Evolutionary conservation across 2,113 vertebrate species (phyloP).

Genomic region (Calidris pugnax): DNA sequence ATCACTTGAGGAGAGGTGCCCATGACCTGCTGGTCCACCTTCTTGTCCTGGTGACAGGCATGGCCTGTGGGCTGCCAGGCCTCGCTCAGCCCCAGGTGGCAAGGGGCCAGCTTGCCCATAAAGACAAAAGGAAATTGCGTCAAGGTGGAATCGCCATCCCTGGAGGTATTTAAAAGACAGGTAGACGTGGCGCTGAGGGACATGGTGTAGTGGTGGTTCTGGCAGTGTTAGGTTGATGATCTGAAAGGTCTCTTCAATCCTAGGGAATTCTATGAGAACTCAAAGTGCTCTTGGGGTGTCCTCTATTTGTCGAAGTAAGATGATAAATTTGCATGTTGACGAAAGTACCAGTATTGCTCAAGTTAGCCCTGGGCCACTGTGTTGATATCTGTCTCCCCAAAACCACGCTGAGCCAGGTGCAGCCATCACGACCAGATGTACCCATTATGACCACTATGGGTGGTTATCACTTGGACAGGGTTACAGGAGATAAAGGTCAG

Average conservation of each 20-base stretch:
- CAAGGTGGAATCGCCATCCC: neutral
- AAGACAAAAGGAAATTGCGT: neutral
- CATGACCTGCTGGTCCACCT: neutral
- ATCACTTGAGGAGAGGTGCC: fast-evolving
- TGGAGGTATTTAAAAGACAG: neutral
- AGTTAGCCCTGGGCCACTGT: neutral
- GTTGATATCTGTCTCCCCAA: neutral
- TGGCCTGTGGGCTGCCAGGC: neutral
- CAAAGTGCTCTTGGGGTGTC: neutral
- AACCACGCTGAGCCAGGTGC: neutral
- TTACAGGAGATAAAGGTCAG: too few species aligned
- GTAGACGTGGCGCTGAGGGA: neutral
- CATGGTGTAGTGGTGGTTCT: neutral
- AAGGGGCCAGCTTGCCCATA: fast-evolving
- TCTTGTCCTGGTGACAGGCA: neutral
- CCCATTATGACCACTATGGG: neutral
- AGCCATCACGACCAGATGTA: neutral
- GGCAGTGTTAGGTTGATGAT: neutral
- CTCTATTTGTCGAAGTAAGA: neutral
- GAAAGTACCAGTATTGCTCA: neutral
- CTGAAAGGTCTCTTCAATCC: neutral
- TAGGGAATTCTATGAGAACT: neutral
- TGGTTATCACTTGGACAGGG: neutral
- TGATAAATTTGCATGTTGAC: neutral
- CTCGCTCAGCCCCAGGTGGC: fast-evolving